phyloP scores from a whole-genome alignment of 2,888 invertebrate genomes.

The Toxonevra muliebris region DNA sequence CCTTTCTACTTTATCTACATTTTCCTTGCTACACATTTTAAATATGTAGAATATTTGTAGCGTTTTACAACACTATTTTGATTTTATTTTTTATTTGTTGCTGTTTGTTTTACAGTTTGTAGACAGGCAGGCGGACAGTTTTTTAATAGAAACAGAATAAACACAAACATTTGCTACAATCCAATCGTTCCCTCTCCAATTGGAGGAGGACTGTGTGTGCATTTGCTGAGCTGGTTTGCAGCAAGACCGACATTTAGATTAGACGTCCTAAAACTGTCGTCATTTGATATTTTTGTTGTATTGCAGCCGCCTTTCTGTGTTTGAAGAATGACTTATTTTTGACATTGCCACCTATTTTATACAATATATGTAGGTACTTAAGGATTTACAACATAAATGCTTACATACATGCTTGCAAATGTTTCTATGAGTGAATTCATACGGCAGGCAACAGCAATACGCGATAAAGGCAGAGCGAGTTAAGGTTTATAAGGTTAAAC shows the following conservation, averaged over 20 bases:
- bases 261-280: conserved; percentile 47
- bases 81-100: neutral
- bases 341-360: conserved; percentile 5
- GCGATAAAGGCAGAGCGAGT: neutral
- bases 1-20: no score
- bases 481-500: conserved; percentile 25
- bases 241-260: conserved; percentile 39
- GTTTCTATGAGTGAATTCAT: neutral
- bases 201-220: no score
- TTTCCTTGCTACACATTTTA: no score
- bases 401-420: neutral
- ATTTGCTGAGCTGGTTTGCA: neutral
- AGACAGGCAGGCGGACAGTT: conserved; percentile 22
- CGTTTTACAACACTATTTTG: neutral
- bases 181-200: no score
- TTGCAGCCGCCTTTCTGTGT: conserved; percentile 10
- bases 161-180: neutral
- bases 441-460: neutral
- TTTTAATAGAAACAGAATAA: conserved; percentile 15
- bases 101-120: neutral
- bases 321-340: conserved; percentile 35
- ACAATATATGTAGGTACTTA: no score
- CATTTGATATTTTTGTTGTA: conserved; percentile 42
- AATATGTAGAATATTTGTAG: neutral
- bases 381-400: no score